Base-by-base conservation (phyloP, 2,888 invertebrate species). In the Biston stratarius region DNA sequence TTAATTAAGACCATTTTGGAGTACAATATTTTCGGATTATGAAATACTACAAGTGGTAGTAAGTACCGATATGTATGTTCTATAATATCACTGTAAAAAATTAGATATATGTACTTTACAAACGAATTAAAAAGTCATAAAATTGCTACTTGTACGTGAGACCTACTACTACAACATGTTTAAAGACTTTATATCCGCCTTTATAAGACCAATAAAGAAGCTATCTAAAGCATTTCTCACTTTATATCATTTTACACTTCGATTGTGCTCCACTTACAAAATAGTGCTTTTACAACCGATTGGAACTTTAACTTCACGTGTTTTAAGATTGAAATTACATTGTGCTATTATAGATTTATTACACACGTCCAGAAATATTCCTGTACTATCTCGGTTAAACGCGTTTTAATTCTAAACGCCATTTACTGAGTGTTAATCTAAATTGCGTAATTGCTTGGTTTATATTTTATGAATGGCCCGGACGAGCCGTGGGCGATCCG, bases 401-500 rank as follows among this genome's bases (percentile, higher is more conserved):
- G 76, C 75, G 77, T 81, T 84, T 84, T 82, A 81, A 84, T 84
- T 82, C 79, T 67, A 76, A 74, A 77, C 72, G 75, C 76, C 73
- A 79, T 80, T 68, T 80, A 75, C 78, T 74, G 70, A 78, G 73
- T 78, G 77, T 78, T 84, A 83, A 83, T 86, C 81, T 81, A 76
- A 80, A 85, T 90, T 89, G 87, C 83, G 86, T 87, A 88, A 89
- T 83, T 81, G 85, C 85, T 84, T 85, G 84, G 85, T 84, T 86
- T 87, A 86, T 68, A 64, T 68, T 89, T 91, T 90, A 88, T 86
- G 86, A 88, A 86, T 82, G 82, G 83, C 78, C 85, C 85, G 84
- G 86, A 87, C 84, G 87, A 81, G 83, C 83, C 81, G 91, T 92
- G 90, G 92, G 91, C 92, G 91, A 87, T 90, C 91, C 85, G 83